A percentile compares a stretch with the other conserved stretches of the same genome.
Conservation (phyloP, 2,888 invertebrate genomes). For the Tinea semifulvella region DNA sequence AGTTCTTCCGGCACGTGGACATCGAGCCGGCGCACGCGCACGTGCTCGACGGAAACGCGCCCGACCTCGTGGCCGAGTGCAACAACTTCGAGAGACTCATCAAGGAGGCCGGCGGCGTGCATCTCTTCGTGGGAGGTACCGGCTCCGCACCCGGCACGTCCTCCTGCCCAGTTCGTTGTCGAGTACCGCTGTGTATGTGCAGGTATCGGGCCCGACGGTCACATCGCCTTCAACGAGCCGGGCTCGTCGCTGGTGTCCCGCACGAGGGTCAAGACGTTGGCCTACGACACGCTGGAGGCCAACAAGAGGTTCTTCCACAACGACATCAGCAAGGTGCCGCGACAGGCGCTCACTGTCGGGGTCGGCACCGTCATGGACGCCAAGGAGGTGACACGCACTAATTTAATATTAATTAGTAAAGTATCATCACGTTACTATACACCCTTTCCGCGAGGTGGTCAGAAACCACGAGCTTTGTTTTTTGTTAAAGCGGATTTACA, state of each 20-base stretch:
- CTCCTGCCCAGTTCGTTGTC: slow-evolving; percentile 96
- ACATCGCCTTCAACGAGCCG: slow-evolving; percentile 99
- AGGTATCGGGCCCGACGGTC: slow-evolving; percentile 99
- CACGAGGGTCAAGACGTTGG: slow-evolving; percentile 95
- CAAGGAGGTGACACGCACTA: slow-evolving; percentile 90
- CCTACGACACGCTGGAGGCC: slow-evolving; percentile 95
- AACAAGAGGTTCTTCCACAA: slow-evolving; percentile 98
- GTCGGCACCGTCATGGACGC: slow-evolving; percentile 99
- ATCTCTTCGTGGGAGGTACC: slow-evolving; percentile 92
- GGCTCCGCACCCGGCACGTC: slow-evolving; percentile 84
- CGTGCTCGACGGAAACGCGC: slow-evolving; percentile 93
- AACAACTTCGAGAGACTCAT: slow-evolving; percentile 86
- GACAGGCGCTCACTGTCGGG: slow-evolving; percentile 95
- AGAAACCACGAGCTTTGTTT: too few relatives aligned
- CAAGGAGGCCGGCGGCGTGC: slow-evolving; percentile 87
- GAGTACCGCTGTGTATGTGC: slow-evolving; percentile 58
- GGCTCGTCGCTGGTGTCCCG: slow-evolving; percentile 95
- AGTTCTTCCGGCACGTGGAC: slow-evolving; percentile 98
- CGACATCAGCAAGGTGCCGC: slow-evolving; percentile 93
- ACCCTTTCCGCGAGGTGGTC: too few relatives aligned
- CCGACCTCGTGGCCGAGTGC: slow-evolving; percentile 87
- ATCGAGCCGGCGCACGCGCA: slow-evolving; percentile 93
- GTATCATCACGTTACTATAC: not conserved
- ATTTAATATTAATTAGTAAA: too few relatives aligned
- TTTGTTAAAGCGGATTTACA: too few relatives aligned